Evolutionary conservation across 92 coral and sea anemone species (phyloP), one percentile per base, ranked within the genome.

Genomic region (Montipora capitata): DNA sequence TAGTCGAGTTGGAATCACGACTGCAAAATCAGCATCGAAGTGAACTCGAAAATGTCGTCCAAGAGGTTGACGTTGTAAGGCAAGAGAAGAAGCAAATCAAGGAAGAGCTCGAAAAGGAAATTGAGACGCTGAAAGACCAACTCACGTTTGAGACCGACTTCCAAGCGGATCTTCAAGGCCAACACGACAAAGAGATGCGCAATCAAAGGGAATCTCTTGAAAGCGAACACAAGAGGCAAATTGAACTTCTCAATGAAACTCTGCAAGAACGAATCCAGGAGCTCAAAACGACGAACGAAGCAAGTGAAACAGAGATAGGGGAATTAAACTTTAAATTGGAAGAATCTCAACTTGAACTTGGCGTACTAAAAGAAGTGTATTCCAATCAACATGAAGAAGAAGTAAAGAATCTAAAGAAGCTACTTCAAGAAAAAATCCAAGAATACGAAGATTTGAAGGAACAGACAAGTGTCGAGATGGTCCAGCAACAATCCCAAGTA

Each of bases 121-220:
- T 95, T 45, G 83, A 89, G 52, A 79, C 91, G 44, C 88, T 95
- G 40, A 94, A 88, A 79, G 91, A 93, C 61, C 98, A 95, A 76
- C 62, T 95, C 18, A 83, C 85, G 9, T 95, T 93, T 76, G 98
- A 93, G 83, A 95, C 72, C 67, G 87, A 91, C 14, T 95, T 94
- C 65, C 96, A 95, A 72, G 91, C 89, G 10, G 94, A 95, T 61
- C 96, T 95, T 35, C 96, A 93, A 75, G 90, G 83, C 59, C 94
- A 92, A 51, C 96, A 93, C 35, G 92, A 95, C 48, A 85, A 75
- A 52, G 96, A 95, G 77, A 67, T 95, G 43, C 78, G 62, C 17
- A 85, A 64, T 17, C 90, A 86, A 64, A 88, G 78, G 56, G 96
- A 95, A 71, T 57, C 89, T 2, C 75, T 90, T 48, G 77, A 90